phyloP scores from a whole-genome alignment of 2,797 vertebrate species.

The Valencia hispanica region DNA sequence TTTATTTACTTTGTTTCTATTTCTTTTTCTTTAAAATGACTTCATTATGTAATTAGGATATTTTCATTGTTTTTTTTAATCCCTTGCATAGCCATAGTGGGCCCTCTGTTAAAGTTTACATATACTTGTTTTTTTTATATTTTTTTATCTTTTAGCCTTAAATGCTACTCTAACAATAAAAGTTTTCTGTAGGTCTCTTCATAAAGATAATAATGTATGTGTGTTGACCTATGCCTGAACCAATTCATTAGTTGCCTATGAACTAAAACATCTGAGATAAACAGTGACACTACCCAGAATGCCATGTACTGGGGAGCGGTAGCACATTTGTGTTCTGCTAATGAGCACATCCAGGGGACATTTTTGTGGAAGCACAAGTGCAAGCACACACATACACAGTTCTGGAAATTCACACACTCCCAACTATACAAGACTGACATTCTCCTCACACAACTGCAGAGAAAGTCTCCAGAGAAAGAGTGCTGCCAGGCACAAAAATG shows the following conservation, averaged over 20 bases:
- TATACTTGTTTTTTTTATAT: background rate
- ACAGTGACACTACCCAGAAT: constrained; percentile 67
- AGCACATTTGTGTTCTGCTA: constrained; percentile 70
- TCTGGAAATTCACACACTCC: constrained; percentile 17
- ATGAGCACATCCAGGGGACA: constrained; percentile 73
- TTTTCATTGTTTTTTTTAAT: background rate
- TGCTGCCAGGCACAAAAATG: constrained; percentile 73
- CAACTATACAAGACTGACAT: constrained; percentile 67
- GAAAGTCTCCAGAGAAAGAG: constrained; percentile 72
- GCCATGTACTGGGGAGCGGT: constrained; percentile 62
- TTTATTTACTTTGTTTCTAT: too few species aligned
- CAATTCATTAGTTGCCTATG: constrained; percentile 60
- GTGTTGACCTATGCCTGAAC: constrained; percentile 45
- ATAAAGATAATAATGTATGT: background rate
- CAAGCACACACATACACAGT: constrained; percentile 13
- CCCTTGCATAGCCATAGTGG: background rate
- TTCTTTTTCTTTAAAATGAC: too few species aligned
- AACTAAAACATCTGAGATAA: constrained; percentile 53
- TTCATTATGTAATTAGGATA: too few species aligned
- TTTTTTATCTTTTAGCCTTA: background rate
- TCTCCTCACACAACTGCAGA: constrained; percentile 73
- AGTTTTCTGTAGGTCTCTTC: constrained; percentile 5
- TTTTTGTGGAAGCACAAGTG: constrained; percentile 27
- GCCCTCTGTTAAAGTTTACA: background rate
- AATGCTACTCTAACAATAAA: background rate